Conservation (phyloP, 1,140 invertebrate genomes). For the Eulimnadia texana region DNA sequence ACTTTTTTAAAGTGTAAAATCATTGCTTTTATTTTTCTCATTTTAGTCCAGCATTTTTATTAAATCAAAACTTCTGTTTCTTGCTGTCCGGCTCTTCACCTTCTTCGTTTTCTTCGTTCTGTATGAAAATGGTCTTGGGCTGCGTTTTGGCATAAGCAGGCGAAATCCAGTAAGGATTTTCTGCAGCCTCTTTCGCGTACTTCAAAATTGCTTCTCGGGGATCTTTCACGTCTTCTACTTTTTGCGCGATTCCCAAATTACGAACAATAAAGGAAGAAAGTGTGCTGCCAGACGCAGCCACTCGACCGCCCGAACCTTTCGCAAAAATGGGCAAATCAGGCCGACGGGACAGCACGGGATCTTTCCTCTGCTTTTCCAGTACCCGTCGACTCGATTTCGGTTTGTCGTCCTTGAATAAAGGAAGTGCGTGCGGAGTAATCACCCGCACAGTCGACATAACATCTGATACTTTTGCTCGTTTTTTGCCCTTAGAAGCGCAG, state of each 20-base stretch:
- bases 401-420: conserved; percentile 85
- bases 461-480: conserved; percentile 22
- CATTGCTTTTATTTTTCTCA: too few species aligned
- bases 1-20: too few species aligned
- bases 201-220: conserved; percentile 92
- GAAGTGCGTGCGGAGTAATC: conserved; percentile 93
- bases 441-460: conserved; percentile 81
- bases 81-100: conserved; percentile 31
- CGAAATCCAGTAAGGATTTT: conserved; percentile 93
- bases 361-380: conserved; percentile 79
- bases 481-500: conserved; percentile 62
- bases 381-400: conserved; percentile 76
- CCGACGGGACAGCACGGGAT: conserved; percentile 78
- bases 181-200: conserved; percentile 88
- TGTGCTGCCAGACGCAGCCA: conserved; percentile 88
- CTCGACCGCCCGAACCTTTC: conserved; percentile 69
- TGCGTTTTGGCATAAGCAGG: conserved; percentile 70
- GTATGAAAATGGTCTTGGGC: conserved; percentile 57
- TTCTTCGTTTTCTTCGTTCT: conserved; percentile 27
- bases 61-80: conserved; percentile 21
- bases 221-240: conserved; percentile 90
- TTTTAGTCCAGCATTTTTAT: neutral
- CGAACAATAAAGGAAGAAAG: conserved; percentile 93
- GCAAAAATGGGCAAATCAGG: conserved; percentile 93
- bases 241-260: conserved; percentile 82